Base-by-base conservation (phyloP, 2,797 vertebrate genomes). In the Ctenochaetus hawaiiensis region DNA sequence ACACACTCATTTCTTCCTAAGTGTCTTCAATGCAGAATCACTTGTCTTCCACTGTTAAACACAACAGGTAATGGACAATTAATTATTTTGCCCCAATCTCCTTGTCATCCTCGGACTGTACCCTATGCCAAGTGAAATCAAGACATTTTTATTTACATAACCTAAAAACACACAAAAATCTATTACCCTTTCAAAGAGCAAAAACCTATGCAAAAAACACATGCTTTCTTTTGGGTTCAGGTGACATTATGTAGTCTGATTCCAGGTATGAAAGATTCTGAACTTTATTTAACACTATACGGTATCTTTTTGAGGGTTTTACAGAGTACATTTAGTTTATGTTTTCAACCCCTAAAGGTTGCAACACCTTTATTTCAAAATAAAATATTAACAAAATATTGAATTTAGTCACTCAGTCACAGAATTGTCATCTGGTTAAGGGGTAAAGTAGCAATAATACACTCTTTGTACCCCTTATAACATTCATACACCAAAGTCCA, bases 311-410 rank as follows among this genome's bases (percentile, higher is more conserved):
- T 20, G 18, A 49, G 16, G 30, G 47, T 11, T 56, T 69, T 41
- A 58, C 6, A 37, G 1, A 78, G 37, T 60, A 62, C 72, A 30
- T 60, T 52, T 4, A 52, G 6, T 68, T 1, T 49, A 30, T 72
- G 39, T 30, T 20, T 67, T 65, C 1, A 41, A 14, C 14, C 51
- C 44, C 18, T 39, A 18, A 71, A 52, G 0, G 1, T 18, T 64
- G 54, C n/a, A 52, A 45, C 8, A 67, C 10, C 17, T 60, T 56
- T 26, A 64, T 71, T 62, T 60, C 4, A 30, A 23, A 63, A 57
- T 34, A 56, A 41, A 22, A 37, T 37, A 23, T 57, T 11, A 47
- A 20, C 47, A 13, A 72, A 26, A 65, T 43, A 68, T 64, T 5
- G 41, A 75, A 26, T 48, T 13, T 7, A 67, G 62, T 44, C 12